These are phyloP conservation scores for Synergus japonicus DNA, from an alignment of 2,888 invertebrate species.

Conservation along the genomic window DNA sequence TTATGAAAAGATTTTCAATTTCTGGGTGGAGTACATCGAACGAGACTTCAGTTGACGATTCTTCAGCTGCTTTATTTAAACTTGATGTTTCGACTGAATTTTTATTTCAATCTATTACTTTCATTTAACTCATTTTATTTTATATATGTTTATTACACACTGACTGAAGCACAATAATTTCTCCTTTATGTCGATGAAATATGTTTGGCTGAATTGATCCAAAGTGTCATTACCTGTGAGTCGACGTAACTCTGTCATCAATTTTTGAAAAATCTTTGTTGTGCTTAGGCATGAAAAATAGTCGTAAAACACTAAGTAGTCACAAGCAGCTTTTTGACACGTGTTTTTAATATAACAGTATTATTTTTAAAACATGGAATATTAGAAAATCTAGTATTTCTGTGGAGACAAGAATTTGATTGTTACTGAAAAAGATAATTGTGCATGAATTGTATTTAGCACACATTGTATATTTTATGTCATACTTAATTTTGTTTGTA, in stretches of 20 bases:
- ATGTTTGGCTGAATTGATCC: slow-evolving; percentile 13
- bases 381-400: not conserved
- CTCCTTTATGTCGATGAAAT: slow-evolving; percentile 2
- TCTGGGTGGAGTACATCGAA: not conserved
- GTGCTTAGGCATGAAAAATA: slow-evolving; percentile 22
- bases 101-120: not conserved
- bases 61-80: slow-evolving; percentile 6
- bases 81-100: not conserved
- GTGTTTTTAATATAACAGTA: not conserved
- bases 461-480: not conserved
- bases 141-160: not conserved
- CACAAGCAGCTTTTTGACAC: slow-evolving; percentile 4
- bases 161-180: not conserved
- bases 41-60: slow-evolving; percentile 9
- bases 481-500: not conserved
- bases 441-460: slow-evolving; percentile 25
- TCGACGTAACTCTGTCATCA: not conserved
- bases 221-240: not conserved
- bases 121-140: not conserved
- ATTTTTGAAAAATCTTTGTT: slow-evolving; percentile 6
- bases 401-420: slow-evolving; percentile 5
- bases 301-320: not conserved
- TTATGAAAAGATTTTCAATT: slow-evolving; percentile 6
- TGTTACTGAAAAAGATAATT: not conserved
- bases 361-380: not conserved